Conservation (phyloP, 2,888 invertebrate genomes). For the Silvanus unidentatus region DNA sequence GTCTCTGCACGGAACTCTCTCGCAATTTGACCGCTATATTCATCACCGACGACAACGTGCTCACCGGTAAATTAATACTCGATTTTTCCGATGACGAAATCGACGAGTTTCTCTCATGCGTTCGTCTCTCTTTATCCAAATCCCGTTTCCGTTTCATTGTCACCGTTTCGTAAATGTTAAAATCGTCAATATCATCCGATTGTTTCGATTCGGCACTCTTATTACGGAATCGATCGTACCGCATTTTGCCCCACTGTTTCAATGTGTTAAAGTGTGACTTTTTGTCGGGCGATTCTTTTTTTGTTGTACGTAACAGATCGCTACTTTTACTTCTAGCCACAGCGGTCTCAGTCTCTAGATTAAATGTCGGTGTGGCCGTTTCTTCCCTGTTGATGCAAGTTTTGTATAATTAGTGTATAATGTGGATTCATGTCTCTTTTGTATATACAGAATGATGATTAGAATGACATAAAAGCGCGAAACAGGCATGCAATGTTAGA, state of each 20-base stretch:
- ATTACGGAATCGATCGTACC: constrained; percentile 69
- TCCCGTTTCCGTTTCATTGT: constrained; percentile 54
- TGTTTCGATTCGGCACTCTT: constrained; percentile 51
- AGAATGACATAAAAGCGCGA: too few relatives aligned
- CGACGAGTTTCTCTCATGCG: constrained; percentile 67
- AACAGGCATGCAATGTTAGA: too few relatives aligned
- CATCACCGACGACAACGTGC: constrained; percentile 53
- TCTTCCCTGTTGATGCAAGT: constrained; percentile 38
- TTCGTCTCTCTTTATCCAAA: constrained; percentile 58
- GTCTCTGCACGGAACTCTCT: constrained; percentile 65
- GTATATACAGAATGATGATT: too few relatives aligned
- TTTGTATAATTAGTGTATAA: constrained; percentile 14
- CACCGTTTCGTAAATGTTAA: constrained; percentile 62
- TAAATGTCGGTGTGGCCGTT: constrained; percentile 32
- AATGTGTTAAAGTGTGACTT: constrained; percentile 72
- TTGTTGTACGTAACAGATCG: constrained; percentile 57
- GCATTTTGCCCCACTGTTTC: constrained; percentile 79
- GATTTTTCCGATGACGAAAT: constrained; percentile 70
- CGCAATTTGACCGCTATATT: constrained; percentile 67
- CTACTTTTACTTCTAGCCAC: constrained; percentile 68
- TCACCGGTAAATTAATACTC: constrained; percentile 55
- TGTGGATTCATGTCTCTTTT: too few relatives aligned
- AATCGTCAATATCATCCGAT: constrained; percentile 51
- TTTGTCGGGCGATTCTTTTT: constrained; percentile 59
- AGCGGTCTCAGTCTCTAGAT: constrained; percentile 45